Percentiles rank a stretch among this genome's conserved stretches.
Evolutionary conservation across 2,888 invertebrate species (phyloP).

Genomic region (Magallana nippona): DNA sequence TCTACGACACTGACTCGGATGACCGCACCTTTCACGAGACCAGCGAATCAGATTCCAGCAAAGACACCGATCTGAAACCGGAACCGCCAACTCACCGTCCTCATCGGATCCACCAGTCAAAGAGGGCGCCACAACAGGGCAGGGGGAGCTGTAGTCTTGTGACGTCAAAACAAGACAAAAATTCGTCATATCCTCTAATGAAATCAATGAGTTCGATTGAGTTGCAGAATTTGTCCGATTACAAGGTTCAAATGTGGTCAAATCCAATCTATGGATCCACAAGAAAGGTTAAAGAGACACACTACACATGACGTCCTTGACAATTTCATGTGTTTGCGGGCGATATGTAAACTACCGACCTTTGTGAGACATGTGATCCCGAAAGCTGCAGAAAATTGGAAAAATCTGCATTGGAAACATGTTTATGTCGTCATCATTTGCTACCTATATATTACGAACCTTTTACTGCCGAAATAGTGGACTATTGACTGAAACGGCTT

Average conservation of each 20-base stretch:
- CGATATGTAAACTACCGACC: no score
- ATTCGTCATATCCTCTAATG: background rate
- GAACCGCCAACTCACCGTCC: background rate
- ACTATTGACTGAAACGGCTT: no score
- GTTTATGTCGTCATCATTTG: no score
- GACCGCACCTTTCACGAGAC: background rate
- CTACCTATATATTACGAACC: no score
- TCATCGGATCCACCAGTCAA: background rate
- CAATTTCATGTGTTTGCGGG: background rate
- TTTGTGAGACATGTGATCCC: no score
- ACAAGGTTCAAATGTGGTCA: background rate
- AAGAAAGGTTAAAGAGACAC: background rate
- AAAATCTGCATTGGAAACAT: no score
- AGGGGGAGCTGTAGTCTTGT: background rate
- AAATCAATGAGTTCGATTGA: background rate
- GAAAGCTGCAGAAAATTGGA: no score
- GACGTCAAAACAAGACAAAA: background rate
- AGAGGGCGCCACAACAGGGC: background rate
- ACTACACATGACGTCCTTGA: background rate
- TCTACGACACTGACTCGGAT: conserved; percentile 2
- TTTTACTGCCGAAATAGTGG: no score
- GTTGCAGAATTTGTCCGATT: background rate
- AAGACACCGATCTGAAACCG: no score
- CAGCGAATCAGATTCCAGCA: background rate
- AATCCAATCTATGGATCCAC: conserved; percentile 1